These are phyloP conservation scores for Athalia circularis DNA, from an alignment of 2,888 invertebrate genomes.

Conservation along the genomic window DNA sequence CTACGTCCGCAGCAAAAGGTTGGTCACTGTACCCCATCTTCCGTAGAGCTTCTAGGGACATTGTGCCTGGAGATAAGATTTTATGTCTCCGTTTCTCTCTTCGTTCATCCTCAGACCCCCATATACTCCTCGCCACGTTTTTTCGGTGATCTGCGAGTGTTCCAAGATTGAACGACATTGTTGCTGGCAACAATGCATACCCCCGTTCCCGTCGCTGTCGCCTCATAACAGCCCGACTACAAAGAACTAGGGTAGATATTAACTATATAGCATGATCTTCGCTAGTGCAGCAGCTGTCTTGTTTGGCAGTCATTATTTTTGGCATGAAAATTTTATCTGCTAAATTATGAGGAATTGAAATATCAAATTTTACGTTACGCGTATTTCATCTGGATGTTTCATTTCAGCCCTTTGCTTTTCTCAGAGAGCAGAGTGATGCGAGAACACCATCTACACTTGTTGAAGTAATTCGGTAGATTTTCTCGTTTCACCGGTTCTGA, in stretches of 20 bases:
- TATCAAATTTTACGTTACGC: neutral
- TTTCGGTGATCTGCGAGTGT: slow-evolving; percentile 3
- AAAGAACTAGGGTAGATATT: slow-evolving; percentile 5
- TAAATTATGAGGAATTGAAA: too few species aligned
- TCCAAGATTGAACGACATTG: slow-evolving; percentile 43
- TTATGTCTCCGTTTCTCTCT: too few species aligned
- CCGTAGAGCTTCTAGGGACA: too few species aligned
- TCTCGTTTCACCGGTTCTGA: too few species aligned
- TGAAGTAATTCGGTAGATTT: neutral
- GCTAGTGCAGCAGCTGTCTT: too few species aligned
- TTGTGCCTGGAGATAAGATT: too few species aligned
- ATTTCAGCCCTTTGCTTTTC: slow-evolving; percentile 29
- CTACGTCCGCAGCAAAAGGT: neutral
- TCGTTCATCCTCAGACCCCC: too few species aligned
- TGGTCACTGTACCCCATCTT: too few species aligned
- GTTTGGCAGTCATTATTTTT: too few species aligned
- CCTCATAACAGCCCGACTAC: slow-evolving; percentile 15
- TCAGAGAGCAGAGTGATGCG: slow-evolving; percentile 20
- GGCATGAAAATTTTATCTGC: neutral
- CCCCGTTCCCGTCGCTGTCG: neutral
- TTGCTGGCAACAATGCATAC: slow-evolving; percentile 31
- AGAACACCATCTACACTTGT: too few species aligned
- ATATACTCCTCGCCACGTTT: too few species aligned
- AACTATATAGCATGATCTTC: too few species aligned
- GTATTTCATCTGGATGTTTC: slow-evolving; percentile 22